Conservation (phyloP, 2,797 vertebrate genomes). For the Enteromius fasciolatus region DNA sequence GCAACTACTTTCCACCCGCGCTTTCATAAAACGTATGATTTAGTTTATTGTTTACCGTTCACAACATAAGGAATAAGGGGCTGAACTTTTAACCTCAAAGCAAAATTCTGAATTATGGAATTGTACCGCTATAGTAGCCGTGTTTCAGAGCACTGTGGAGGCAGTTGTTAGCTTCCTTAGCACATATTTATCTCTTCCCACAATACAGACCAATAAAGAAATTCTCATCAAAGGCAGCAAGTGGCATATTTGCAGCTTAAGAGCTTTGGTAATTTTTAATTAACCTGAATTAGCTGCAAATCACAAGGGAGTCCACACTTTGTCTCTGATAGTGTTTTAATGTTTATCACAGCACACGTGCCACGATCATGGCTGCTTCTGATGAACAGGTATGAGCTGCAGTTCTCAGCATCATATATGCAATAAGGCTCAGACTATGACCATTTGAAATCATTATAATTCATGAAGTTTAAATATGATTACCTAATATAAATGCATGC, state of each 20-base stretch:
- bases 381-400: neutral
- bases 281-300: slow-evolving; percentile 22
- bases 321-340: slow-evolving; percentile 21
- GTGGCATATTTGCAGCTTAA: slow-evolving; percentile 23
- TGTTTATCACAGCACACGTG: slow-evolving; percentile 31
- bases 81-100: slow-evolving; percentile 43
- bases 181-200: slow-evolving; percentile 34
- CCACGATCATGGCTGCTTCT: neutral
- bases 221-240: slow-evolving; percentile 21
- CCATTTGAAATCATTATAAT: neutral
- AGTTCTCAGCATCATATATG: neutral
- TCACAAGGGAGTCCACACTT: neutral
- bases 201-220: slow-evolving; percentile 19
- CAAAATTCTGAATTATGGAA: neutral
- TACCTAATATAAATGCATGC: no score
- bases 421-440: neutral
- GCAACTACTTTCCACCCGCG: neutral
- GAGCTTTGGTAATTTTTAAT: slow-evolving; percentile 44
- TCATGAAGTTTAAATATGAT: neutral
- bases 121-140: neutral
- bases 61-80: slow-evolving; percentile 12
- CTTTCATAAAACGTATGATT: slow-evolving; percentile 22
- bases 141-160: neutral
- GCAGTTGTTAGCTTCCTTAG: slow-evolving; percentile 6
- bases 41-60: slow-evolving; percentile 16